Conservation (phyloP, 2,797 vertebrate genomes). For the Chloroceryle amazona region DNA sequence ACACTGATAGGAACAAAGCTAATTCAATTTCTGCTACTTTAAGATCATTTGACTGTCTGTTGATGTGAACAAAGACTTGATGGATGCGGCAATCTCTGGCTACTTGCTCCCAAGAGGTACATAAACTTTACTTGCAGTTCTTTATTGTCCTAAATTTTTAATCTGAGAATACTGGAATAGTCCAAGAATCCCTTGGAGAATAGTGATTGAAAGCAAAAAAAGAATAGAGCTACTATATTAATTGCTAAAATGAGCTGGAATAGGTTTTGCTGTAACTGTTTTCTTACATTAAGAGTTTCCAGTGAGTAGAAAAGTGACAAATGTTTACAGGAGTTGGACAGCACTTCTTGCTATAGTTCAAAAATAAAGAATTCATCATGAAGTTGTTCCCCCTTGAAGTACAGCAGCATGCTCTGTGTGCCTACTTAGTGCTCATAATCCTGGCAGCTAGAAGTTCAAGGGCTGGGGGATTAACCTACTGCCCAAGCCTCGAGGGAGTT, state of each 20-base stretch:
- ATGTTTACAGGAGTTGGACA: conserved; percentile 35
- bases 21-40: conserved; percentile 61
- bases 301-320: conserved; percentile 49
- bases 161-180: conserved; percentile 38
- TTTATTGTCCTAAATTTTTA: conserved; percentile 75
- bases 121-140: conserved; percentile 67
- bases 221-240: conserved; percentile 43
- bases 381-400: not conserved
- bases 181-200: not conserved
- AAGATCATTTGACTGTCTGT: conserved; percentile 41
- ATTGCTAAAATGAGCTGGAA: conserved; percentile 22
- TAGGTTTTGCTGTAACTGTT: not conserved
- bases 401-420: not conserved
- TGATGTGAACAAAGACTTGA: conserved; percentile 67
- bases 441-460: not conserved
- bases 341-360: conserved; percentile 32
- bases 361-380: conserved; percentile 54
- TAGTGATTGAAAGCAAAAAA: conserved; percentile 29
- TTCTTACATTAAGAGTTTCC: conserved; percentile 18
- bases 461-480: not conserved
- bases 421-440: not conserved
- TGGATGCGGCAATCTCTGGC: conserved; percentile 71
- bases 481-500: not conserved
- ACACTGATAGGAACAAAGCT: conserved; percentile 62
- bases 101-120: conserved; percentile 52